Base-by-base conservation (phyloP, 37 sponge, comb jelly and placozoan species). In the Eunapius fragilis region DNA sequence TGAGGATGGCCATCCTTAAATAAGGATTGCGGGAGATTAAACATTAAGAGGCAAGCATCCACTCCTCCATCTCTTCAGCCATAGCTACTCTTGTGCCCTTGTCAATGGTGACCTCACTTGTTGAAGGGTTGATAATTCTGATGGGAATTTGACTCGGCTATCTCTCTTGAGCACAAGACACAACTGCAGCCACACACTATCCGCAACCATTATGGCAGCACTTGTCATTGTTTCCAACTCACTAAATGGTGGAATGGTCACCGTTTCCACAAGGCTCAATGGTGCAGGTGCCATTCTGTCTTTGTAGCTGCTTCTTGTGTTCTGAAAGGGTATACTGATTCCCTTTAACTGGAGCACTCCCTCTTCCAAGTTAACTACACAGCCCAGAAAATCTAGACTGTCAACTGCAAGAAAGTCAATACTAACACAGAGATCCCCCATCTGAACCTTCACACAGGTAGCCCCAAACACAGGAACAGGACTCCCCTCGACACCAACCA, bases 401-500 rank as follows among this genome's bases (percentile, higher is more conserved):
- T 48, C 37, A 22, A 70, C 86, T 41, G 78, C 86, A 14, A 86
- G 45, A 31, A 77, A 26, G 34, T 35, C 47, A 26, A 30, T 32
- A 22, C 26, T 24, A 27, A 86, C 26, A 14, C 25, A 30, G 17
- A 69, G 25, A 34, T 72, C 79, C 41, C 31, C 79, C 25, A 86
- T 37, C 31, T 35, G 23, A 33, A 86, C 27, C 25, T 68, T 45
- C 37, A 71, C 38, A 28, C 70, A 37, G 72, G 75, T 74, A 41
- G 74, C 31, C 2, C 84, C 84, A 47, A 17, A 47, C 36, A 83
- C 74, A 23, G 74, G 28, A 19, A 83, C 23, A 37, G 80, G 85
- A 23, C 47, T 76, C 25, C 85, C 90, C 28, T 85, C 85, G 5
- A 76, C 85, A 14, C 84, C 80, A 22, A 89, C 79, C 45, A 89